A percentile compares a stretch with the other conserved stretches of the same genome.
phyloP scores from a whole-genome alignment of 1,140 invertebrate species.

The Drosophila littoralis region DNA sequence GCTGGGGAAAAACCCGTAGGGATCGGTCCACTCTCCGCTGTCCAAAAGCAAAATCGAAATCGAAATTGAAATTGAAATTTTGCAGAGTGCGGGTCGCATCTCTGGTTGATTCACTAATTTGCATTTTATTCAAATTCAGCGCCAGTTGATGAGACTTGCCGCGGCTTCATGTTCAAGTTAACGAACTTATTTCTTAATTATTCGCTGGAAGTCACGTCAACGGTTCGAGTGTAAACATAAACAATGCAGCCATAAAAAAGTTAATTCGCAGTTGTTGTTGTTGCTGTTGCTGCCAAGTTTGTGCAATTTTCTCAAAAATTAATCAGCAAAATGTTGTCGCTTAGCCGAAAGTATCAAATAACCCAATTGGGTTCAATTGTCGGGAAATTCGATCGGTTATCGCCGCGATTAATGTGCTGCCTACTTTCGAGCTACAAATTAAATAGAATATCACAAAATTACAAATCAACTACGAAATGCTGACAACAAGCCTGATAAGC shows the following conservation, averaged over 20 bases:
- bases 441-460: not conserved
- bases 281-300: constrained; percentile 28
- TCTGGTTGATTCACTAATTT: constrained; percentile 48
- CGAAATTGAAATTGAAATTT: constrained; percentile 15
- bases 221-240: constrained; percentile 11
- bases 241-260: constrained; percentile 25
- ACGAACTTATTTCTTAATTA: constrained; percentile 76
- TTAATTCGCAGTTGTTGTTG: constrained; percentile 4
- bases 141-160: constrained; percentile 5
- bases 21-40: not conserved
- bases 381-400: constrained; percentile 26
- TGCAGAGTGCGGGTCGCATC: not conserved
- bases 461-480: not conserved
- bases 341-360: constrained; percentile 33
- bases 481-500: not conserved
- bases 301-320: constrained; percentile 65
- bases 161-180: constrained; percentile 44
- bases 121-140: constrained; percentile 58
- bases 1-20: not conserved
- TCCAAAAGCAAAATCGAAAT: not conserved
- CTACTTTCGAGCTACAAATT: constrained; percentile 18
- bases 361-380: constrained; percentile 37
- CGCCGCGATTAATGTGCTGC: not conserved
- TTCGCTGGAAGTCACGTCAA: constrained; percentile 67
- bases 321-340: constrained; percentile 70